Evolutionary conservation across 1,140 invertebrate species (phyloP).

Genomic region (Drosophila willistoni): DNA sequence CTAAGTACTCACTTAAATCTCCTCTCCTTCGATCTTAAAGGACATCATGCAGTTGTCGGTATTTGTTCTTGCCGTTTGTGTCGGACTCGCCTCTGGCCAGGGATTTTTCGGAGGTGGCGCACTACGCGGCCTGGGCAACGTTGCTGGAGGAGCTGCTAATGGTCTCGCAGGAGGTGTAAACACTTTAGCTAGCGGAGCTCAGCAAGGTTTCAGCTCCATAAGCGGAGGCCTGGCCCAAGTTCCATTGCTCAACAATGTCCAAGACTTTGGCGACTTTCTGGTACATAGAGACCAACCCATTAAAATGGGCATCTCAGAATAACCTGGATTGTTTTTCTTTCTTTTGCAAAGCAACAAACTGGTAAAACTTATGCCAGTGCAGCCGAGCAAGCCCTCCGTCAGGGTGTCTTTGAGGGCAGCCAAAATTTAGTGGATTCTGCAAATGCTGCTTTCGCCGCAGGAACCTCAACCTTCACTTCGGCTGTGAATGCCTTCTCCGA

Average conservation of each 20-base stretch:
- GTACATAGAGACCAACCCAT: conserved; percentile 39
- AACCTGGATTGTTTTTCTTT: neutral
- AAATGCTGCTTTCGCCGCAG: conserved; percentile 57
- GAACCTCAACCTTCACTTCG: conserved; percentile 44
- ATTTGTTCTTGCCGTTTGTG: conserved; percentile 51
- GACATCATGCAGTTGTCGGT: conserved; percentile 54
- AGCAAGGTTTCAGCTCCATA: conserved; percentile 36
- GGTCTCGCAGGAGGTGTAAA: conserved; percentile 10
- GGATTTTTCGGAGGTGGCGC: conserved; percentile 43
- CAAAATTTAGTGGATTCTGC: conserved; percentile 58
- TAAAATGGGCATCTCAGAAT: neutral
- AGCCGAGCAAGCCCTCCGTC: conserved; percentile 64
- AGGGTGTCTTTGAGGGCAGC: conserved; percentile 52
- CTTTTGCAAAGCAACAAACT: conserved; percentile 53
- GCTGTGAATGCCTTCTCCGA: conserved; percentile 74
- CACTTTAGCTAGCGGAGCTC: conserved; percentile 44
- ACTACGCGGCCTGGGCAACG: conserved; percentile 22
- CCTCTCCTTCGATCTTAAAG: conserved; percentile 11
- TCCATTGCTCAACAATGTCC: conserved; percentile 50
- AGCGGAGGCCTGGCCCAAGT: conserved; percentile 43
- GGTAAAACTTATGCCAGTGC: conserved; percentile 65
- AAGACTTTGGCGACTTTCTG: conserved; percentile 68
- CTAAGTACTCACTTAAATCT: neutral
- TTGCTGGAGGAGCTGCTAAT: conserved; percentile 7
- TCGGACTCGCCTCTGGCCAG: conserved; percentile 60